Evolutionary conservation across 1,140 invertebrate genomes (phyloP), one percentile per base, ranked within the genome.

Genomic region (Harpegnathos saltator): DNA sequence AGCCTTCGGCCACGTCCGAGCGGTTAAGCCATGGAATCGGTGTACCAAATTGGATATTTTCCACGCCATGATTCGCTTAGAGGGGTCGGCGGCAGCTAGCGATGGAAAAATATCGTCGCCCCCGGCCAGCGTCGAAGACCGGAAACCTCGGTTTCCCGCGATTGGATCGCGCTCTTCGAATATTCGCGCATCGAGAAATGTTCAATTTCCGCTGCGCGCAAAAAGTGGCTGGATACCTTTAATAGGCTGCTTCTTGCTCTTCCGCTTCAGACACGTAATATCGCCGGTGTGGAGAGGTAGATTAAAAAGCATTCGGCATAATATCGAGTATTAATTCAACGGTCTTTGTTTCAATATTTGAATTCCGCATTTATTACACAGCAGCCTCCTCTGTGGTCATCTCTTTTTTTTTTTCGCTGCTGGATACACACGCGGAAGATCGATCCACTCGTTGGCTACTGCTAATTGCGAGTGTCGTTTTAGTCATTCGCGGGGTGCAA

Each of bases 1-100:
- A 88, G 84, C 80, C 75, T 82, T 58, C 38, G 81, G 84, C 54
- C 87, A 85, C 65, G 87, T 88, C 84, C 80, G 84, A 89, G 61
- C 63, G 81, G 86, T 84, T 89, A 89, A 89, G 81, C 72, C 75
- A 33, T 71, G 81, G 82, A 86, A 89, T 89, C 88, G 82, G 81
- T 84, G 82, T 80, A 85, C 86, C 85, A 86, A 86, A 89, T 89
- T 89, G 88, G 82, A 89, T 89, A 86, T 89, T 89, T 89, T 89
- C 84, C 85, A 74, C 84, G 77, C 50, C 65, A 88, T 52, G 62
- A 66, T 61, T 88, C 86, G 62, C 58, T 69, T 73, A 62, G 74
- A 68, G 84, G 74, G 85, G 78, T 59, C 84, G 58, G 48, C 84
- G 52, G 48, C 54, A 38, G 24, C 15, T 54, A 54, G n/a, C 52